A percentile compares a stretch with the other conserved stretches of the same genome.
Conservation (phyloP, 2,888 invertebrate species). For the Rhingia campestris region DNA sequence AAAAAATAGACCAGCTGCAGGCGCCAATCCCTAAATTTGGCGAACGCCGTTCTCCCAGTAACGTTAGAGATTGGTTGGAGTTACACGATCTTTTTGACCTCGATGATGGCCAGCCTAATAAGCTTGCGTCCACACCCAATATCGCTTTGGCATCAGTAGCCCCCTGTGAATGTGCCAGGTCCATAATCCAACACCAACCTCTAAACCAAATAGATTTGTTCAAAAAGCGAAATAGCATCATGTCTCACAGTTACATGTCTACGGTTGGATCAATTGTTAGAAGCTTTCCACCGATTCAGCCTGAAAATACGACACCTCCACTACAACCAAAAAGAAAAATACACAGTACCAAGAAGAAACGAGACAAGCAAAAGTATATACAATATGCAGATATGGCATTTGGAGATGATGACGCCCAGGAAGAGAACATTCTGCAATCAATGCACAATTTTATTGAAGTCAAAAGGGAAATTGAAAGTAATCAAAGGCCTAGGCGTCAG, state of each 20-base stretch:
- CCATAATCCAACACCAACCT: conserved; percentile 31
- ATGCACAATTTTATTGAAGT: conserved; percentile 81
- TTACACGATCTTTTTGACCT: conserved; percentile 79
- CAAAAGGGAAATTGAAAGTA: conserved; percentile 79
- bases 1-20: conserved; percentile 75
- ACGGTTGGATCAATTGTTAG: conserved; percentile 80
- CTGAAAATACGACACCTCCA: conserved; percentile 43
- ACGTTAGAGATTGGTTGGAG: conserved; percentile 82
- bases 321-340: conserved; percentile 35
- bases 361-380: conserved; percentile 77
- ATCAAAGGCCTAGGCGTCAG: conserved; percentile 27
- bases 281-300: conserved; percentile 79
- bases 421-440: conserved; percentile 81
- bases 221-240: conserved; percentile 79
- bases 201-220: conserved; percentile 71
- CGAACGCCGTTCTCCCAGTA: conserved; percentile 81
- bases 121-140: conserved; percentile 2
- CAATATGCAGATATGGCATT: conserved; percentile 80
- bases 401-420: conserved; percentile 78
- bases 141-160: conserved; percentile 20
- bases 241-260: conserved; percentile 80
- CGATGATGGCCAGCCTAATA: conserved; percentile 45
- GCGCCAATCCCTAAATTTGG: conserved; percentile 80
- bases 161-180: conserved; percentile 48
- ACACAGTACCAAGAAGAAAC: conserved; percentile 66